phyloP scores from a whole-genome alignment of 2,113 vertebrate species.

The Gambusia holbrooki region DNA sequence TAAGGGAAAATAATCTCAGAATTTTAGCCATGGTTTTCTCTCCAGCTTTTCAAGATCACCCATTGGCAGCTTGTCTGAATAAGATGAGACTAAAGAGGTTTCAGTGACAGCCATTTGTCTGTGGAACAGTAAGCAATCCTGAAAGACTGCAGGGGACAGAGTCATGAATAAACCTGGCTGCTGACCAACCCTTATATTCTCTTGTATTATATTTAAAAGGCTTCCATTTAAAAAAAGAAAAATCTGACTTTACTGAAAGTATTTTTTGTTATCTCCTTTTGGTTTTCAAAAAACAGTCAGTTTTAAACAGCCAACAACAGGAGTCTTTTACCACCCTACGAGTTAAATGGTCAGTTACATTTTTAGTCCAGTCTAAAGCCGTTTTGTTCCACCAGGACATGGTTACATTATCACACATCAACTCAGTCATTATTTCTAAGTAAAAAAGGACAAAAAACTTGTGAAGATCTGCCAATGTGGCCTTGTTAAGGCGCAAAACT shows the following conservation, averaged over 20 bases:
- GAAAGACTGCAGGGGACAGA: conserved; percentile 17
- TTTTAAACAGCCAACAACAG: too few relatives aligned
- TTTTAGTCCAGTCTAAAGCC: too few relatives aligned
- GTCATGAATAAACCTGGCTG: conserved; percentile 25
- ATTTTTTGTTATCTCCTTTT: too few relatives aligned
- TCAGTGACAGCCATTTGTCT: conserved; percentile 40
- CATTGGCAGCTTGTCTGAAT: conserved; percentile 36
- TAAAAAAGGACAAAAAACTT: too few relatives aligned
- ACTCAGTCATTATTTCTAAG: too few relatives aligned
- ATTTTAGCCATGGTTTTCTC: conserved; percentile 39
- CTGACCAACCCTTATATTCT: conserved; percentile 9
- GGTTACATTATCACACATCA: too few relatives aligned
- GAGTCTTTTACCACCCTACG: too few relatives aligned
- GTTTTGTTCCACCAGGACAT: too few relatives aligned
- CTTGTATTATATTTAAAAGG: conserved; percentile 10
- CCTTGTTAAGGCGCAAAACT: not conserved
- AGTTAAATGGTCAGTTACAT: too few relatives aligned
- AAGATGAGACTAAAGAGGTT: conserved; percentile 24
- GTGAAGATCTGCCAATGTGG: not conserved
- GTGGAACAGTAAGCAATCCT: conserved; percentile 40
- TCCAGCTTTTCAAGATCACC: conserved; percentile 29
- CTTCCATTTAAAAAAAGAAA: conserved; percentile 9
- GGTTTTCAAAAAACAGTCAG: too few relatives aligned
- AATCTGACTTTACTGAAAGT: not conserved
- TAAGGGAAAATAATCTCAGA: conserved; percentile 51